Conservation (phyloP, 1,140 invertebrate species). For the Berghia stephanieae region DNA sequence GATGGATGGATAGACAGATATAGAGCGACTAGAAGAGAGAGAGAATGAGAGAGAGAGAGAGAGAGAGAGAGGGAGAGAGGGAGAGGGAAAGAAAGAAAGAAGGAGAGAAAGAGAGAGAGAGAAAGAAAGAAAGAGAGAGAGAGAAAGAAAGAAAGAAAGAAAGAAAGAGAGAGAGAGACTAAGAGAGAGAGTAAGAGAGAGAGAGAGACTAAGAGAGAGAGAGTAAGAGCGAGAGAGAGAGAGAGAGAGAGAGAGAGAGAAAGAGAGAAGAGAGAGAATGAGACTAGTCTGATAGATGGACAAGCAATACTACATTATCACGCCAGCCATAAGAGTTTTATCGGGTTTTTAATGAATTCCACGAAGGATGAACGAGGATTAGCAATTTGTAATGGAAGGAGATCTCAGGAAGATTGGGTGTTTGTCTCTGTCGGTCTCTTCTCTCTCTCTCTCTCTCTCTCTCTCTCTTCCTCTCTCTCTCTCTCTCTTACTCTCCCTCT, state of each 20-base stretch:
- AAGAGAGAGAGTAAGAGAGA: slow-evolving; percentile 18
- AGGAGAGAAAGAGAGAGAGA: slow-evolving; percentile 1
- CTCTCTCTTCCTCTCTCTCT: background rate
- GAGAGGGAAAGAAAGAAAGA: background rate
- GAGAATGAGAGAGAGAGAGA: background rate
- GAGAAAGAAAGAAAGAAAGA: background rate
- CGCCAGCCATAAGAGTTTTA: too few species aligned
- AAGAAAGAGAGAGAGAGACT: background rate
- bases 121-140: background rate
- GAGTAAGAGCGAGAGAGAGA: background rate
- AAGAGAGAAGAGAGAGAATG: background rate
- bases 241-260: slow-evolving; percentile 14
- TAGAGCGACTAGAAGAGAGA: background rate
- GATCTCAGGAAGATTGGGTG: too few species aligned
- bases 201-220: slow-evolving; percentile 22
- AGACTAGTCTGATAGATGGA: background rate
- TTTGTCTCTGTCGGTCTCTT: background rate
- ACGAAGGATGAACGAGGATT: too few species aligned
- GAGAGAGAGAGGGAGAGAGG: background rate
- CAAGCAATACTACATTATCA: too few species aligned
- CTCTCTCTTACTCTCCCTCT: background rate
- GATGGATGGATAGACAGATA: background rate
- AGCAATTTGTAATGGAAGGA: too few species aligned
- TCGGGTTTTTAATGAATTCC: too few species aligned
- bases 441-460: background rate